phyloP scores from a whole-genome alignment of 2,888 invertebrate species.

The Chymomyza amoena region DNA sequence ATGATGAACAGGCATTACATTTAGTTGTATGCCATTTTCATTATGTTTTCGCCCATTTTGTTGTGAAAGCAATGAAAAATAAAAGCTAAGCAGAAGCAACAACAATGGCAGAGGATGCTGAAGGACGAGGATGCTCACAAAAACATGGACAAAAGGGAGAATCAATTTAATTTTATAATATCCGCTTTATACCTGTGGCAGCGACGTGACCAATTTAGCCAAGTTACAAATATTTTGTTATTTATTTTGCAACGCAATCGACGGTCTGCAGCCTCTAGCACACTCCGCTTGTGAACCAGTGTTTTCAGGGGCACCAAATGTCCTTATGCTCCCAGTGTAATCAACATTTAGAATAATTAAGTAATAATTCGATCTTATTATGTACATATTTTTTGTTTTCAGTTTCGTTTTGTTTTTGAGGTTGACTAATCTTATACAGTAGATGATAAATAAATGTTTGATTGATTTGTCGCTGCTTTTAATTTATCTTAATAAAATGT shows the following conservation, averaged over 20 bases:
- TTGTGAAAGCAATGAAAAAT: conserved; percentile 33
- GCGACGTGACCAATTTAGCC: conserved; percentile 66
- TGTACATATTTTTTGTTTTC: conserved; percentile 13
- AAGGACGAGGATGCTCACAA: conserved; percentile 22
- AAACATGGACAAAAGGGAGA: conserved; percentile 31
- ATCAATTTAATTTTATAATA: conserved; percentile 73
- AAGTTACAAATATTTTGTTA: conserved; percentile 67
- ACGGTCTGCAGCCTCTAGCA: conserved; percentile 25
- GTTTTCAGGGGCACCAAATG: neutral
- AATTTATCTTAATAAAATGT: no score
- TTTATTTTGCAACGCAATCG: conserved; percentile 62
- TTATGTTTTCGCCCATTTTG: conserved; percentile 36
- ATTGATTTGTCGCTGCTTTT: no score
- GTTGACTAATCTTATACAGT: neutral
- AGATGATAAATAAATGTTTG: neutral
- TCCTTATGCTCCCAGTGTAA: conserved; percentile 28
- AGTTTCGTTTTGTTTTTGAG: neutral
- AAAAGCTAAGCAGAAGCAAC: conserved; percentile 36
- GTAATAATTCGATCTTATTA: conserved; percentile 61
- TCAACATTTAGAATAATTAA: conserved; percentile 65
- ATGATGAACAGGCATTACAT: conserved; percentile 65
- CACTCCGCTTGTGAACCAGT: neutral
- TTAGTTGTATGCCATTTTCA: conserved; percentile 60
- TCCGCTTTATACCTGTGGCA: conserved; percentile 61
- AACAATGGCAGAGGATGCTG: conserved; percentile 6